Base-by-base conservation (phyloP, 2,888 invertebrate genomes). In the Parthenolecanium corni region DNA sequence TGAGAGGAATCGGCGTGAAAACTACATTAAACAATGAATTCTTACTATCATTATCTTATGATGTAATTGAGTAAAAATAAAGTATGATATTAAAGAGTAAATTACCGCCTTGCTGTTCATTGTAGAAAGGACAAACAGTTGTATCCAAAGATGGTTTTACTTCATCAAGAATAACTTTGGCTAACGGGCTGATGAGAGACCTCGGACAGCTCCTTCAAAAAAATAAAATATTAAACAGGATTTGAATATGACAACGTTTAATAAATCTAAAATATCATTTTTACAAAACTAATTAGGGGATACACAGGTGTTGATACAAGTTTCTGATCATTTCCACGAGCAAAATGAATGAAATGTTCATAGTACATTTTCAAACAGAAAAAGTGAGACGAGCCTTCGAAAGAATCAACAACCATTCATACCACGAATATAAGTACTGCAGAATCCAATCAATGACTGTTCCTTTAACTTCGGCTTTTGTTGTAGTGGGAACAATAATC, bases 361-460 rank as follows among this genome's bases (percentile, higher is more conserved):
- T 3, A 36, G 16, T 20, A 31, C 14, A 25, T 12, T 46, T 47
- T 11, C 16, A 49, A 31, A 9, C 1, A 18, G 23, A 36, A 12
- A 3, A 23, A 23, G 11, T 24, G 12, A 49, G 23, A 18, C n/a
- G 49, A 24, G 20, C 20, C 4, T 16, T n/a, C 20, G 3, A 18
- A 23, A 14, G 82, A 83, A n/a, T n/a, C n/a, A n/a, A n/a, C n/a
- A n/a, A n/a, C n/a, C n/a, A n/a, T n/a, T n/a, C n/a, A n/a, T 76
- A 87, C 88, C 83, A 84, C 74, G 83, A 82, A 68, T 80, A 80
- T 70, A 88, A 78, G 76, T 86, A 87, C 73, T 85, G 85, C 63
- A 84, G 79, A 54, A 81, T 82, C 83, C 86, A 86, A 74, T 84
- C 83, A 64, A 85, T 78, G 66, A 86, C 81, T 73, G 85, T 86